phyloP scores from a whole-genome alignment of 2,113 vertebrate species.

The Otus sunia region DNA sequence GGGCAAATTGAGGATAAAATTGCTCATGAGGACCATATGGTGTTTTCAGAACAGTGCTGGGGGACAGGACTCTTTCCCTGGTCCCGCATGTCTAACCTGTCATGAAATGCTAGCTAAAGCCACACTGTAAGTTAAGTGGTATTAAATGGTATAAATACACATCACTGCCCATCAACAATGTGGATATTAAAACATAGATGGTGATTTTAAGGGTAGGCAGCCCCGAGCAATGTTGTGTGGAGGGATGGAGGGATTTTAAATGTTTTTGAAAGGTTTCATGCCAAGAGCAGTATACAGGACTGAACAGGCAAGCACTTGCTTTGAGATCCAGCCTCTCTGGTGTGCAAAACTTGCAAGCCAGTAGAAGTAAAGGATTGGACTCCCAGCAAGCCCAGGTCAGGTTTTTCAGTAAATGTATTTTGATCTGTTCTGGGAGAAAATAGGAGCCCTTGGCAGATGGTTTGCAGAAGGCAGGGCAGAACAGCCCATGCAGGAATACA shows the following conservation, averaged over 20 bases:
- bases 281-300: background rate
- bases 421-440: background rate
- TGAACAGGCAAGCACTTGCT: background rate
- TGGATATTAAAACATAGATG: background rate
- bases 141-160: background rate
- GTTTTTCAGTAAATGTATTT: background rate
- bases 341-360: background rate
- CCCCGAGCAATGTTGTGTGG: background rate
- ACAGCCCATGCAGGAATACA: background rate
- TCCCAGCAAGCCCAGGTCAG: background rate
- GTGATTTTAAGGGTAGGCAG: background rate
- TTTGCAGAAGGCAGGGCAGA: background rate
- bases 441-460: background rate
- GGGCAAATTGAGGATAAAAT: background rate
- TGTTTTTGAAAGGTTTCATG: background rate
- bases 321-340: background rate
- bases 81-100: background rate
- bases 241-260: background rate
- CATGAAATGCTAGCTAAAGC: background rate
- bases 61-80: background rate
- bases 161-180: background rate
- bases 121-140: background rate
- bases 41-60: background rate
- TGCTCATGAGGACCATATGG: accelerated
- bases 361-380: background rate